Conservation (phyloP, 2,888 invertebrate genomes). For the Scelioninae gen. 2 region DNA sequence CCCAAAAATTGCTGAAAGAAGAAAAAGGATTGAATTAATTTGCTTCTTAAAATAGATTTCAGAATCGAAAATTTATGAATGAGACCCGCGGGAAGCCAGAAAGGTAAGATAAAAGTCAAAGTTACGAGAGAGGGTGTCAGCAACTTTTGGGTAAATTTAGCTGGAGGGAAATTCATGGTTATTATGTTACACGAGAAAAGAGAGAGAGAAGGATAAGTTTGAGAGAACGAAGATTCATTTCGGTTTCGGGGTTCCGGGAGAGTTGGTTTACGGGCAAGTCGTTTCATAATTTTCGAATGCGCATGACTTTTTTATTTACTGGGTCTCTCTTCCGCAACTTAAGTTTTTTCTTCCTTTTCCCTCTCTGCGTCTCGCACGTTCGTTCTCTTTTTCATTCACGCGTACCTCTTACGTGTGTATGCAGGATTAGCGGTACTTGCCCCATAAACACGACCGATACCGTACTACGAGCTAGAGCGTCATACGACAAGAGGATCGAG, state of each 20-base stretch:
- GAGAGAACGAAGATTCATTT: conserved; percentile 26
- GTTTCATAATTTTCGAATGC: conserved; percentile 51
- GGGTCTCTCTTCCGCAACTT: conserved; percentile 45
- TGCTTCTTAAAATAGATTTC: conserved; percentile 40
- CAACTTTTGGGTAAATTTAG: conserved; percentile 25
- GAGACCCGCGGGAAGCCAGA: conserved; percentile 25
- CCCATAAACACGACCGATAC: conserved; percentile 72
- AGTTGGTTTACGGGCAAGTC: conserved; percentile 28
- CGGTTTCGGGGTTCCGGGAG: conserved; percentile 37
- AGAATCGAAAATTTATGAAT: conserved; percentile 45
- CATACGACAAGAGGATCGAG: conserved; percentile 53
- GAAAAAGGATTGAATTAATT: conserved; percentile 1
- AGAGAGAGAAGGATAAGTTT: not conserved
- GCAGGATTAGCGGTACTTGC: conserved; percentile 73
- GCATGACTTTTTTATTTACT: conserved; percentile 47
- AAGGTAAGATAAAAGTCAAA: conserved; percentile 34
- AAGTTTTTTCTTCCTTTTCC: conserved; percentile 49
- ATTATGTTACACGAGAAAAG: conserved; percentile 2
- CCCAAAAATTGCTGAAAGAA: not conserved
- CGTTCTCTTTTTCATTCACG: conserved; percentile 58
- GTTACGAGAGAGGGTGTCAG: conserved; percentile 27
- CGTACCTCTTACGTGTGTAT: conserved; percentile 58
- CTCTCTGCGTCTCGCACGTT: conserved; percentile 45
- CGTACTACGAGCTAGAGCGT: conserved; percentile 65
- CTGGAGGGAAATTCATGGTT: conserved; percentile 18